These are phyloP conservation scores for Aphrocallistes beatrix DNA, from an alignment of 37 sponge, comb jelly and placozoan genomes.

Conservation along the genomic window DNA sequence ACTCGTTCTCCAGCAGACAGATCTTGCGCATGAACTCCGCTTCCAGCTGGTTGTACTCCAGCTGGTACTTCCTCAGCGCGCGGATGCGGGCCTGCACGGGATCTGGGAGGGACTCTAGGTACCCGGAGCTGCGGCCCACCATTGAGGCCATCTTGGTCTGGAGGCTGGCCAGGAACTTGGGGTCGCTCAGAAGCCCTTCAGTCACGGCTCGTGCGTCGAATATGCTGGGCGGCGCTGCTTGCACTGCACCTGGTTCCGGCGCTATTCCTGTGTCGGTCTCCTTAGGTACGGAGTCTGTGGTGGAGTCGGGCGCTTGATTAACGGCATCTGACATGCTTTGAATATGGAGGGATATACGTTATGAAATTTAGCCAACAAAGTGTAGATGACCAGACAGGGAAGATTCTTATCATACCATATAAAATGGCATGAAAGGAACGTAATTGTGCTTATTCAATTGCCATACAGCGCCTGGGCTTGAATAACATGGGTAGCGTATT, in stretches of 20 bases:
- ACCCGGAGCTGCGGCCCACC: conserved; percentile 33
- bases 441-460: too few species aligned
- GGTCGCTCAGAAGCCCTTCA: not conserved
- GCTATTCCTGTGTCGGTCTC: not conserved
- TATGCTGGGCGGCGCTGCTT: not conserved
- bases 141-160: conserved; percentile 22
- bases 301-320: not conserved
- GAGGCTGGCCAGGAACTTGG: not conserved
- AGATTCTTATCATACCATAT: too few species aligned
- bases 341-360: too few species aligned
- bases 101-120: conserved; percentile 44
- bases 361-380: too few species aligned
- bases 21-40: conserved; percentile 72
- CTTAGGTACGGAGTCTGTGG: not conserved
- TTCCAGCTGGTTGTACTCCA: conserved; percentile 61
- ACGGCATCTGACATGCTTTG: not conserved
- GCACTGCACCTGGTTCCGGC: not conserved
- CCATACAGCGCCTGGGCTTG: too few species aligned
- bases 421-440: too few species aligned
- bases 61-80: conserved; percentile 69
- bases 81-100: conserved; percentile 32
- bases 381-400: too few species aligned
- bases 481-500: too few species aligned
- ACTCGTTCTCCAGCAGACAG: conserved; percentile 55
- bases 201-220: not conserved